phyloP scores from a whole-genome alignment of 92 coral and sea anemone genomes.

The Porites cylindrica region DNA sequence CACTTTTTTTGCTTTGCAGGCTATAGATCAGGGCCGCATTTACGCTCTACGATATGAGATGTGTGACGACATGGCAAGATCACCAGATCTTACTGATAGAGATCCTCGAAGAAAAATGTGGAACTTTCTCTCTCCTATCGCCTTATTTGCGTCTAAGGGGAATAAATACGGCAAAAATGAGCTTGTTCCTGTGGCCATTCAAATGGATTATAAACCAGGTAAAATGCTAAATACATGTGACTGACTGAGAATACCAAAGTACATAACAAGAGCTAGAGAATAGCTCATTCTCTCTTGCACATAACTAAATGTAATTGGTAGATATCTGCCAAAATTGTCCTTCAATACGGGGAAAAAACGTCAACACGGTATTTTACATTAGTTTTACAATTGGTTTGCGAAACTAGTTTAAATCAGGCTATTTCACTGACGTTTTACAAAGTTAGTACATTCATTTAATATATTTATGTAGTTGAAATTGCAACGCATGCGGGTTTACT shows the following conservation, averaged over 20 bases:
- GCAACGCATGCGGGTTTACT: too few species aligned
- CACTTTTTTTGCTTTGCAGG: conserved; percentile 37
- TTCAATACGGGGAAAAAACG: too few species aligned
- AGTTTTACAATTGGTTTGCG: too few species aligned
- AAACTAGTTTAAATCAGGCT: too few species aligned
- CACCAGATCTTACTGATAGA: conserved; percentile 55
- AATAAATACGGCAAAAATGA: conserved; percentile 5
- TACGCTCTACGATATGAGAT: conserved; percentile 70
- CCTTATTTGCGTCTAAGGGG: conserved; percentile 63
- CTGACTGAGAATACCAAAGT: neutral
- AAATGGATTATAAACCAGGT: conserved; percentile 64
- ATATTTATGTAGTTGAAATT: too few species aligned
- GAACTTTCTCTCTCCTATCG: conserved; percentile 71
- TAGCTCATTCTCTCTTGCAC: too few species aligned
- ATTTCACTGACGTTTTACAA: too few species aligned
- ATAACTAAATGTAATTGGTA: too few species aligned
- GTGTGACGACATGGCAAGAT: conserved; percentile 52
- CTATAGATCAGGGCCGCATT: conserved; percentile 45
- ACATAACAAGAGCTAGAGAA: neutral
- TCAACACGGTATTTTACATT: too few species aligned
- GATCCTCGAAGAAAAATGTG: conserved; percentile 66
- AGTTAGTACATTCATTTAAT: too few species aligned
- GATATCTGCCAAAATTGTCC: too few species aligned
- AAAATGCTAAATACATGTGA: neutral
- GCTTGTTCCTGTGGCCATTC: conserved; percentile 81